Evolutionary conservation across 2,797 vertebrate species (phyloP).

Genomic region (Catostomus latipinnis): DNA sequence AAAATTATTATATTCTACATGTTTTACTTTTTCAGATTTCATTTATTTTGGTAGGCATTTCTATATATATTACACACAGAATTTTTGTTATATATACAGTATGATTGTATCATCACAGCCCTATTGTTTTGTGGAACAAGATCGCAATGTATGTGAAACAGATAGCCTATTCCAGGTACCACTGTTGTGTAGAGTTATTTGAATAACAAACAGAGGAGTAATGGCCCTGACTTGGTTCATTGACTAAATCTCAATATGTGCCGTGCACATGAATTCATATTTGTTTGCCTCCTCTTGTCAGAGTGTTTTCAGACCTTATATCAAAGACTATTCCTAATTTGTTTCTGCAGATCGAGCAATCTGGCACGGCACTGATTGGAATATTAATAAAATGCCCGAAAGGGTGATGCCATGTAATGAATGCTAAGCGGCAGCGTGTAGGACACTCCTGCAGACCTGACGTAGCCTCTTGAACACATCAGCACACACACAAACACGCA

Average conservation of each 20-base stretch:
- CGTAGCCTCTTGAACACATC: conserved; percentile 19
- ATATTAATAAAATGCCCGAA: conserved; percentile 72
- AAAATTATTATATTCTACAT: too few relatives aligned
- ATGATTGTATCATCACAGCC: too few relatives aligned
- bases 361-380: conserved; percentile 66
- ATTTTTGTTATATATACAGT: too few relatives aligned
- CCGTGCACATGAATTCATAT: conserved; percentile 31
- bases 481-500: conserved; percentile 4
- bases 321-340: conserved; percentile 77
- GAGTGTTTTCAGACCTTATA: conserved; percentile 66
- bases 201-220: conserved; percentile 34
- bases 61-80: too few relatives aligned
- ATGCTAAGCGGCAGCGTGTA: conserved; percentile 60
- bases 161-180: neutral
- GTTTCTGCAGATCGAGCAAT: conserved; percentile 72
- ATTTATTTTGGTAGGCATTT: too few relatives aligned
- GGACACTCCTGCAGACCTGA: conserved; percentile 33
- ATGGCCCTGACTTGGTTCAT: conserved; percentile 32
- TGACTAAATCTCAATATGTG: conserved; percentile 36
- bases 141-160: conserved; percentile 9
- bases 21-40: too few relatives aligned
- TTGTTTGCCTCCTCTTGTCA: conserved; percentile 59
- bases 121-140: neutral
- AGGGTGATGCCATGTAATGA: conserved; percentile 63
- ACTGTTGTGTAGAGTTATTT: conserved; percentile 32